These are phyloP conservation scores for Parascotia fuliginaria DNA, from an alignment of 2,888 invertebrate species.

Conservation along the genomic window DNA sequence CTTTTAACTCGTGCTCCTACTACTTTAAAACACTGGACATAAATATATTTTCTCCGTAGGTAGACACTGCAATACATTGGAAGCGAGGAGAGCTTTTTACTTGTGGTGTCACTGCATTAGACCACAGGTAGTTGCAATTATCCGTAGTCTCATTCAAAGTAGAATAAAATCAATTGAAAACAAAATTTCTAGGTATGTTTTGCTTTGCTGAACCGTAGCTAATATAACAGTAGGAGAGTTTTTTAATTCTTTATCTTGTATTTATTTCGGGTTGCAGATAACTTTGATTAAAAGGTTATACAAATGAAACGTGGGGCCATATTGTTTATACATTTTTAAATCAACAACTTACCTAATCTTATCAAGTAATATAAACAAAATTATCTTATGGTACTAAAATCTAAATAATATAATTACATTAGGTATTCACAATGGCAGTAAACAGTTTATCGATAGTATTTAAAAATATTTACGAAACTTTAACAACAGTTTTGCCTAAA, in stretches of 20 bases:
- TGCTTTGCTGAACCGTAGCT: not conserved
- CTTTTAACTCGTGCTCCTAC: no score
- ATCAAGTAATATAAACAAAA: conserved; percentile 1
- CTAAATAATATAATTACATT: not conserved
- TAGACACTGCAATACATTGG: no score
- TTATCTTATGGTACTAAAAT: not conserved
- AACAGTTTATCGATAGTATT: not conserved
- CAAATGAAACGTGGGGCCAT: not conserved
- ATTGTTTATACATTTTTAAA: not conserved
- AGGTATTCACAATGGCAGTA: not conserved
- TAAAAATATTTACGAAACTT: not conserved
- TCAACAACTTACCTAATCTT: not conserved
- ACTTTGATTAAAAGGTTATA: conserved; percentile 3
- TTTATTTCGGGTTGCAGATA: not conserved
- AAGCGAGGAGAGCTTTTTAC: no score
- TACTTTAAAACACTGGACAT: no score
- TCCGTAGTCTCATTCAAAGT: no score
- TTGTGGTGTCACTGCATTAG: no score
- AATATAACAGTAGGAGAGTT: not conserved
- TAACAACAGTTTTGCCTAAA: conserved; percentile 19
- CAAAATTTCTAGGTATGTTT: no score
- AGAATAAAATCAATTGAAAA: no score
- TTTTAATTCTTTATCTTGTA: not conserved
- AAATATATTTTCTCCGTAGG: no score
- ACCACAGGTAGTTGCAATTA: no score